Evolutionary conservation across 1,140 invertebrate species (phyloP).

Genomic region (Drosophila insularis): DNA sequence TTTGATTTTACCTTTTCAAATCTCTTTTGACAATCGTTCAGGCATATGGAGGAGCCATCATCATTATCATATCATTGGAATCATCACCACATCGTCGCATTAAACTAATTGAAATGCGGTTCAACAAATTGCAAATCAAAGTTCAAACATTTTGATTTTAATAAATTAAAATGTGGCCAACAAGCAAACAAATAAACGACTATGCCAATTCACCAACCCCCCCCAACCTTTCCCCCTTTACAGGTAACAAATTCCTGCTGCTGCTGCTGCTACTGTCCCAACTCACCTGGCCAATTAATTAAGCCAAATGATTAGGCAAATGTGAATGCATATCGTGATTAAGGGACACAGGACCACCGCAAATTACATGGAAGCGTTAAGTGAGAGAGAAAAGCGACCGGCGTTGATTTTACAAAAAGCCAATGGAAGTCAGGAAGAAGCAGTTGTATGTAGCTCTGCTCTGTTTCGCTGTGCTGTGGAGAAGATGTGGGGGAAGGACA

Average conservation of each 20-base stretch:
- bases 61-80: slow-evolving; percentile 2
- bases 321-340: slow-evolving; percentile 78
- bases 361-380: slow-evolving; percentile 49
- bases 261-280: slow-evolving; percentile 24
- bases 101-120: slow-evolving; percentile 54
- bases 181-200: background rate
- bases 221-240: background rate
- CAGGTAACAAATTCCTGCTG: slow-evolving; percentile 29
- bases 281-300: slow-evolving; percentile 68
- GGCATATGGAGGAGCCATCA: background rate
- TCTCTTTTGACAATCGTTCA: background rate
- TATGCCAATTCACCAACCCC: background rate
- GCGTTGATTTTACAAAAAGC: slow-evolving; percentile 62
- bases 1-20: background rate
- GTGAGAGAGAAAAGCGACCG: slow-evolving; percentile 24
- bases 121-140: slow-evolving; percentile 47
- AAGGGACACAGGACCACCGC: slow-evolving; percentile 63
- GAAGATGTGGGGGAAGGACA: background rate
- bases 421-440: slow-evolving; percentile 7
- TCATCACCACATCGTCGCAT: slow-evolving; percentile 35
- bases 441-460: background rate
- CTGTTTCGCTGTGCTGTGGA: background rate
- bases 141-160: slow-evolving; percentile 60
- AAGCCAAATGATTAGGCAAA: slow-evolving; percentile 75
- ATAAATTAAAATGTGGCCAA: slow-evolving; percentile 50